Base-by-base conservation (phyloP, 2,797 vertebrate genomes). In the Oreonectes daqikongensis region DNA sequence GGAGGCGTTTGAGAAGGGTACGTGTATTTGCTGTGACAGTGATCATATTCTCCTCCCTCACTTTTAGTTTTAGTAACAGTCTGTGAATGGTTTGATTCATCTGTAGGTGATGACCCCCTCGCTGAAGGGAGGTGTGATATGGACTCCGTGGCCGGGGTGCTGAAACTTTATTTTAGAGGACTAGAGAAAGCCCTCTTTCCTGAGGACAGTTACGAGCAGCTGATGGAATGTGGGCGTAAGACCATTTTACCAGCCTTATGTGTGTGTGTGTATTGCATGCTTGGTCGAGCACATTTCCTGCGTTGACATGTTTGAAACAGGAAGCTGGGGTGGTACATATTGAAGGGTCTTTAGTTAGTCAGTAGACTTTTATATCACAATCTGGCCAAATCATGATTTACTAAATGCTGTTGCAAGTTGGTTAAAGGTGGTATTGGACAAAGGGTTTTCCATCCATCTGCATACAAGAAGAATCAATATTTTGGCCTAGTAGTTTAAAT, bases 161-260 rank as follows among this genome's bases (percentile, higher is more conserved):
- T 97, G 61, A 97, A 97, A 81, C 89, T 96, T 11, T 96, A 96
- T 85, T 96, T 97, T 83, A 90, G 96, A 84, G 85, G 89, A 75
- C 86, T 95, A 81, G 90, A 94, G 69, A 92, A 92, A 4, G 94
- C 96, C 0, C 92, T 96, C 17, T 95, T 96, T 77, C 92, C 94
- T 9, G 82, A 88, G 0, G 89, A 92, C 32, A 92, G 92, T 85
- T 94, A 92, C 57, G 77, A 70, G 12, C 90, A 92, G 38, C 90
- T 97, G 46, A 87, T 96, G 86, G 92, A 93, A 69, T 87, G 86
- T 28, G 85, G 84, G 0, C 91, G 95, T 95, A 79, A 92, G 88
- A 10, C 6, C 4, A 46, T 28, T 69, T 68, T 15, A 66, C 4
- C 9, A 40, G 14, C 44, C 5, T 55, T 18, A 32, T 59, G 44